Conservation (phyloP, 2,797 vertebrate species). For the Sciaenops ocellatus region DNA sequence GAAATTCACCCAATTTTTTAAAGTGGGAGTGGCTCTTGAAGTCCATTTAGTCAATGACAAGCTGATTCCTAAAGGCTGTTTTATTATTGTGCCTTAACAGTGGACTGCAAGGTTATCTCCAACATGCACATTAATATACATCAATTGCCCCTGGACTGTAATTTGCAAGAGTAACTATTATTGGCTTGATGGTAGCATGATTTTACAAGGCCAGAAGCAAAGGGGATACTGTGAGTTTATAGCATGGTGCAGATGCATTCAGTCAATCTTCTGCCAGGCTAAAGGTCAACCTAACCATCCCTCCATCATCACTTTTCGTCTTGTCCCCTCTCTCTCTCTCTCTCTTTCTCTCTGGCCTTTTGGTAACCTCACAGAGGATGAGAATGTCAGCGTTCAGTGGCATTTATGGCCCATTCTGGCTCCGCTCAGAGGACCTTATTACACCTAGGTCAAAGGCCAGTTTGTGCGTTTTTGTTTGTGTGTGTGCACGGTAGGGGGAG, state of each 20-base stretch:
- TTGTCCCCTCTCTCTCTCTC: slow-evolving; percentile 3
- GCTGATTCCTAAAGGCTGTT: background rate
- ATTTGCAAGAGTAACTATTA: slow-evolving; percentile 52
- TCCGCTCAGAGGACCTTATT: slow-evolving; percentile 70
- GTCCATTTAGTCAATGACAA: background rate
- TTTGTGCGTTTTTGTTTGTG: slow-evolving; percentile 45
- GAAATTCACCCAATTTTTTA: slow-evolving; percentile 6
- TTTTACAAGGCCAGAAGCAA: slow-evolving; percentile 50
- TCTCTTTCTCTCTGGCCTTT: slow-evolving; percentile 49
- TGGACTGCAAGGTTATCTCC: slow-evolving; percentile 5
- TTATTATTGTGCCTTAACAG: background rate
- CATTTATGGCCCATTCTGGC: slow-evolving; percentile 74
- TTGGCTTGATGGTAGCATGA: slow-evolving; percentile 36
- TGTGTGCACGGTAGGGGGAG: slow-evolving; percentile 1
- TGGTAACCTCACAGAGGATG: slow-evolving; percentile 66
- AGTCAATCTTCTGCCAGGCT: slow-evolving; percentile 62
- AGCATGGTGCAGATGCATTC: slow-evolving; percentile 43
- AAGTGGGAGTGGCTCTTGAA: background rate
- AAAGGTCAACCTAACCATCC: slow-evolving; percentile 71
- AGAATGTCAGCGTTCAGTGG: slow-evolving; percentile 73
- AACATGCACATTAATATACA: slow-evolving; percentile 28
- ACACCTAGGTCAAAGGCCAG: slow-evolving; percentile 70
- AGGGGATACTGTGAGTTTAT: slow-evolving; percentile 37
- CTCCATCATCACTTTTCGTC: slow-evolving; percentile 59
- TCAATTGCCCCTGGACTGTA: slow-evolving; percentile 19